Base-by-base conservation (phyloP, 2,113 vertebrate species). In the Nothoprocta pentlandii region DNA sequence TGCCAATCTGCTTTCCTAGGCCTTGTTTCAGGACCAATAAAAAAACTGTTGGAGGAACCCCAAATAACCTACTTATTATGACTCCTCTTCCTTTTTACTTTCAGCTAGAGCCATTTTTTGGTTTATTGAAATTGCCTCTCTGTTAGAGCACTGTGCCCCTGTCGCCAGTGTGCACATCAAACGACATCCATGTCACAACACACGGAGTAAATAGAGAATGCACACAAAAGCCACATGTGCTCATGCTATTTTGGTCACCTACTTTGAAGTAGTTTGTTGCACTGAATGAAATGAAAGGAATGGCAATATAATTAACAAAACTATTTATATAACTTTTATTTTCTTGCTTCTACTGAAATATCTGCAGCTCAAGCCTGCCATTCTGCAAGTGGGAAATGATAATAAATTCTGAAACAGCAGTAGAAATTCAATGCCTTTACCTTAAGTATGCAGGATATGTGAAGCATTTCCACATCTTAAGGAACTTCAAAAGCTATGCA, bases 401-500 rank as follows among this genome's bases (percentile, higher is more conserved):
- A 73, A 80, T 53, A 94, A 89, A 87, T 85, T 56, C 46, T 67
- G 59, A 89, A 41, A 83, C 32, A 9, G 47, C 26, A 87, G 58
- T 30, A 19, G 44, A 84, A 95, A 74, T 61, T 4, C 26, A 47
- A 14, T 66, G 41, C 44, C 93, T 93, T 81, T 84, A 82, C 64
- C 36, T 92, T 91, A 76, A 73, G 32, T 36, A 89, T 86, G 67
- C 67, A 87, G 49, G 36, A 26, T 81, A 78, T 21, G 32, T 46
- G 81, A 95, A 91, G 25, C 28, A 86, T 94, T 96, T 95, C 58
- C 80, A 92, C 58, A 84, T 69, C 80, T 89, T 79, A 93, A 85
- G 91, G 77, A 92, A 93, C 53, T 91, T 92, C 84, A 90, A 90
- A 95, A 81, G 63, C 62, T 61, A 66, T 62, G 75, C 36, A 75